phyloP scores from a whole-genome alignment of 2,888 invertebrate species.

The Tetranychus truncatus region DNA sequence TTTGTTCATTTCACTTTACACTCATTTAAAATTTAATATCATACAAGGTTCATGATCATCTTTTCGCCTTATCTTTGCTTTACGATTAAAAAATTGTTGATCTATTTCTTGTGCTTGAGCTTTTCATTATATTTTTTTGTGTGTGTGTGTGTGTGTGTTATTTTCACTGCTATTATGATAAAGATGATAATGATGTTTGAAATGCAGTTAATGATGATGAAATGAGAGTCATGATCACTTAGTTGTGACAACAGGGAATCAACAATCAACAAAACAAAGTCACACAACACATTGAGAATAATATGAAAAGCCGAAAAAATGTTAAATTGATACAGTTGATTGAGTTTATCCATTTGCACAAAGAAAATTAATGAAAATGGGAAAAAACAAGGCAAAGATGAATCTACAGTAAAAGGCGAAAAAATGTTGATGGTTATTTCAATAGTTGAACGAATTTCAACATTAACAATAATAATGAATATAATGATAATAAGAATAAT shows the following conservation, averaged over 20 bases:
- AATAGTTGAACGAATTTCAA: background rate
- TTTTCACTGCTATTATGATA: background rate
- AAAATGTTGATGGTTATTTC: background rate
- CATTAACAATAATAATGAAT: background rate
- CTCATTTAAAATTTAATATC: too few relatives aligned
- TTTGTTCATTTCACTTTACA: too few relatives aligned
- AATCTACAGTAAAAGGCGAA: background rate
- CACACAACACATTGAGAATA: background rate
- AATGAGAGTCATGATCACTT: background rate
- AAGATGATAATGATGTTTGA: background rate
- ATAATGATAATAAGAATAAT: background rate
- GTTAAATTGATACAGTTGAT: background rate
- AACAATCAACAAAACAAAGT: background rate
- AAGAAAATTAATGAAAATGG: background rate
- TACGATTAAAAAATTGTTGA: background rate
- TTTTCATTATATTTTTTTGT: background rate
- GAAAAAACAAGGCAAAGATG: background rate
- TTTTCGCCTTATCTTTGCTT: too few relatives aligned
- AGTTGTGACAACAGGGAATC: background rate
- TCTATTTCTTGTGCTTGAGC: background rate
- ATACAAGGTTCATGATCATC: too few relatives aligned
- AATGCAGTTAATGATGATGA: background rate
- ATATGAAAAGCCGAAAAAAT: background rate
- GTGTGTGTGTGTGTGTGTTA: too few relatives aligned
- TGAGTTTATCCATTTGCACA: constrained; percentile 1